Evolutionary conservation across 2,888 invertebrate species (phyloP).

Genomic region (Marasmarcha lunaedactyla): DNA sequence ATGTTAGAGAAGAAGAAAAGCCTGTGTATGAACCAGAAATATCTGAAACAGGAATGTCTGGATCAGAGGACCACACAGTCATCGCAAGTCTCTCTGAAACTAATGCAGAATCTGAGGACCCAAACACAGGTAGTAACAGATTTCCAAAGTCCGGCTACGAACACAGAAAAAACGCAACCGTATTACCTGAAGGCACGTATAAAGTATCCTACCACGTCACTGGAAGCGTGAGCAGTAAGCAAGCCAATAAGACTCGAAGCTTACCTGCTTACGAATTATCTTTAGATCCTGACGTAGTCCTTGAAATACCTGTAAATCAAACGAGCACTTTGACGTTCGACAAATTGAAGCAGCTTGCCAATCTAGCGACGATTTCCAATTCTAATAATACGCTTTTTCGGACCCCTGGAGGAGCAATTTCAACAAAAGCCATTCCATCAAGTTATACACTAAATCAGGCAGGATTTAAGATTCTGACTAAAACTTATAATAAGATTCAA

Average conservation of each 20-base stretch:
- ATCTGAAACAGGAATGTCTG: slow-evolving; percentile 24
- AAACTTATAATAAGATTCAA: slow-evolving; percentile 71
- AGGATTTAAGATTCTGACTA: slow-evolving; percentile 75
- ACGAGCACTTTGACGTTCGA: slow-evolving; percentile 47
- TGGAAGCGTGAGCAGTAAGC: slow-evolving; percentile 59
- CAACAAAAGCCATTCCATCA: slow-evolving; percentile 72
- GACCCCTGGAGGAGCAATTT: slow-evolving; percentile 61
- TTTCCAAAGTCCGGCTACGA: slow-evolving; percentile 49
- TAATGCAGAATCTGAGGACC: slow-evolving; percentile 22
- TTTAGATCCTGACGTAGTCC: slow-evolving; percentile 53
- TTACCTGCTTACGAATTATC: slow-evolving; percentile 54
- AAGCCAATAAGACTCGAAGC: slow-evolving; percentile 52
- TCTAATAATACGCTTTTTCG: slow-evolving; percentile 59
- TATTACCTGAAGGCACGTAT: slow-evolving; percentile 53
- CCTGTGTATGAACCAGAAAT: slow-evolving; percentile 14
- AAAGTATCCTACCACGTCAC: slow-evolving; percentile 61
- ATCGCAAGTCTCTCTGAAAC: slow-evolving; percentile 27
- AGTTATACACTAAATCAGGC: slow-evolving; percentile 73
- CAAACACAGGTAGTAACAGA: slow-evolving; percentile 28
- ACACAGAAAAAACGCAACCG: slow-evolving; percentile 21
- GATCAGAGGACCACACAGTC: slow-evolving; percentile 23
- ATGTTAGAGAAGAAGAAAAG: slow-evolving; percentile 31
- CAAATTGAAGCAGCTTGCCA: slow-evolving; percentile 66
- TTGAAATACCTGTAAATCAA: slow-evolving; percentile 56
- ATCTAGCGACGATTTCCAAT: slow-evolving; percentile 67